These are phyloP conservation scores for Pseudochirops corinnae DNA, from an alignment of 2,797 vertebrate genomes.

Conservation along the genomic window DNA sequence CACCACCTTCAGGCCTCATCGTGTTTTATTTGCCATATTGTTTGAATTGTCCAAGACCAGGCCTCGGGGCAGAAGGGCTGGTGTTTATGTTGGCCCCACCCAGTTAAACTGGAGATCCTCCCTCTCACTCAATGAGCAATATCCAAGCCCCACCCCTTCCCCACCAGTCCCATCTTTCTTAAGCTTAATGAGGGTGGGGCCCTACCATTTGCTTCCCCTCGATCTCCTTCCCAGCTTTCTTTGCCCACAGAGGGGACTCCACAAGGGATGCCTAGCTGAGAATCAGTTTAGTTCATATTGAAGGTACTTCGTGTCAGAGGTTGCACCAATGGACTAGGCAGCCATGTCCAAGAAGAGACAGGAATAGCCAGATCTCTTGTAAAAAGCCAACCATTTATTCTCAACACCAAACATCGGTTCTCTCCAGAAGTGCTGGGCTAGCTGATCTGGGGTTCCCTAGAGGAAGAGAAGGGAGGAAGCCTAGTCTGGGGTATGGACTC, in stretches of 20 bases:
- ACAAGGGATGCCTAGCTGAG: not conserved
- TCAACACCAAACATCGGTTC: not conserved
- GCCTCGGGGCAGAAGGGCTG: not conserved
- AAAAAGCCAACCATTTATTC: not conserved
- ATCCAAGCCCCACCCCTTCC: not conserved
- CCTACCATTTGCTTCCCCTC: not conserved
- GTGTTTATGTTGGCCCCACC: too few relatives aligned
- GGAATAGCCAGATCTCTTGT: not conserved
- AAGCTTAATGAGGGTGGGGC: not conserved
- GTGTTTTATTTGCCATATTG: not conserved
- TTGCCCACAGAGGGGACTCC: not conserved
- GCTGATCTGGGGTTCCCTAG: not conserved
- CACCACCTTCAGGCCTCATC: not conserved
- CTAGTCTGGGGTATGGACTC: not conserved
- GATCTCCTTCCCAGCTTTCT: not conserved
- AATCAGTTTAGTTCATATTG: not conserved
- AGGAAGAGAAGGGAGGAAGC: not conserved
- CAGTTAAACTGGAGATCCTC: not conserved
- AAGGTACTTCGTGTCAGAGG: not conserved
- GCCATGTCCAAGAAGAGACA: not conserved
- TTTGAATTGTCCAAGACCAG: not conserved
- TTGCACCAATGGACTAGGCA: not conserved
- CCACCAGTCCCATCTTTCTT: not conserved
- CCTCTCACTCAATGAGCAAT: not conserved
- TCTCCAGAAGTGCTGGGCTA: not conserved